Evolutionary conservation across 2,113 vertebrate genomes (phyloP).

Genomic region (Cromileptes altivelis): DNA sequence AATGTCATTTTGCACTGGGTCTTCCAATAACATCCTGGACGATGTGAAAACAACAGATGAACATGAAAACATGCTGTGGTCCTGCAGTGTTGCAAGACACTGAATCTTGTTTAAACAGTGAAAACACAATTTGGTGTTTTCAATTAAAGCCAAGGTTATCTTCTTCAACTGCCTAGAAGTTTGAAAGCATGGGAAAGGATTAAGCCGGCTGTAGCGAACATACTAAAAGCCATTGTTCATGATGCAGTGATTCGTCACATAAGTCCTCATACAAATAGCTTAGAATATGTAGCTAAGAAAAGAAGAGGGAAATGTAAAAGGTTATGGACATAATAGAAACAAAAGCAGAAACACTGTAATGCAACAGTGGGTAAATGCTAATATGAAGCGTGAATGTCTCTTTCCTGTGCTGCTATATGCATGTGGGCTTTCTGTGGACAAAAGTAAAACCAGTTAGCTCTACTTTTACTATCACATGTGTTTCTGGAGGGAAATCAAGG

Average conservation of each 20-base stretch:
- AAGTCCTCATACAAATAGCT: constrained; percentile 25
- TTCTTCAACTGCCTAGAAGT: background rate
- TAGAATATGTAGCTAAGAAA: constrained; percentile 12
- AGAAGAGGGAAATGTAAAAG: constrained; percentile 29
- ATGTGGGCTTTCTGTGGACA: constrained; percentile 67
- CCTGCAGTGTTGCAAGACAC: background rate
- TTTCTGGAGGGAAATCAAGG: constrained; percentile 73
- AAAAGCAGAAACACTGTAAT: constrained; percentile 21
- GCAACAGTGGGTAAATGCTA: constrained; percentile 15
- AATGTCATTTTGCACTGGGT: constrained; percentile 39
- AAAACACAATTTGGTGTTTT: background rate
- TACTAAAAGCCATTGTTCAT: constrained; percentile 4
- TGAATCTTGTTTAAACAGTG: background rate
- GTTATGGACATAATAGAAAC: constrained; percentile 23
- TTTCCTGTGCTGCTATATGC: constrained; percentile 60
- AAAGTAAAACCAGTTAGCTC: constrained; percentile 73
- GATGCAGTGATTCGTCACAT: background rate
- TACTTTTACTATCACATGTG: constrained; percentile 64
- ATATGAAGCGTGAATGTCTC: constrained; percentile 36
- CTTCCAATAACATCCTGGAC: constrained; percentile 59
- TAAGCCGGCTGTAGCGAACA: background rate
- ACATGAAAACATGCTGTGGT: constrained; percentile 19
- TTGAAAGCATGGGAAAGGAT: background rate
- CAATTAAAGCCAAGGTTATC: background rate
- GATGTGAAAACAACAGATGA: constrained; percentile 50